Evolutionary conservation across 2,888 invertebrate species (phyloP).

Genomic region (Peribatodes rhomboidaria): DNA sequence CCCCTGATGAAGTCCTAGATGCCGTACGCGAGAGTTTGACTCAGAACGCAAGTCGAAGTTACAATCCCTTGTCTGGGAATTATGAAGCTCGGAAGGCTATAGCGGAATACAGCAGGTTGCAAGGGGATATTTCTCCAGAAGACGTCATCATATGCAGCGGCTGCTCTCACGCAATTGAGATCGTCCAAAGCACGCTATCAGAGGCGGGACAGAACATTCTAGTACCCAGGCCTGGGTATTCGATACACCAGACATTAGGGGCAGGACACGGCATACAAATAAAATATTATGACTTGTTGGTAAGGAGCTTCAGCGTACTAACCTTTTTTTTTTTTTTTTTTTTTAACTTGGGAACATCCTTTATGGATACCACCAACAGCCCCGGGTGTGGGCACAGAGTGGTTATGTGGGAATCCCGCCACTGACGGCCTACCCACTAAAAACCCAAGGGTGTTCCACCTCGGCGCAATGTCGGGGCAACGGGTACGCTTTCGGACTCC

Average conservation of each 20-base stretch:
- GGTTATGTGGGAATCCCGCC: no score
- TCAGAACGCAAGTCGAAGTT: conserved; percentile 92
- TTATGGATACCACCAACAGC: no score
- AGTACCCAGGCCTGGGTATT: conserved; percentile 96
- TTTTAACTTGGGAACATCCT: no score
- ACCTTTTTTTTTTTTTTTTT: no score
- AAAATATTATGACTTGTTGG: conserved; percentile 90
- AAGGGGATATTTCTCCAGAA: conserved; percentile 82
- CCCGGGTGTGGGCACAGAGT: no score
- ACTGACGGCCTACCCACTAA: no score
- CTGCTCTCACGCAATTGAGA: conserved; percentile 97
- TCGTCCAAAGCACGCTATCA: conserved; percentile 95
- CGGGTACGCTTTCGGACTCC: no score
- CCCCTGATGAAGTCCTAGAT: conserved; percentile 91
- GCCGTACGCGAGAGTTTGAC: conserved; percentile 91
- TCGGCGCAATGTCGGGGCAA: no score
- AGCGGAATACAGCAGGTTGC: conserved; percentile 92
- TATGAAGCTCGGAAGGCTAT: conserved; percentile 92
- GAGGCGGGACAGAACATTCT: conserved; percentile 96
- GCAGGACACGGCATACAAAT: conserved; percentile 93
- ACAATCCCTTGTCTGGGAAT: conserved; percentile 94
- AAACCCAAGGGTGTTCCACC: no score
- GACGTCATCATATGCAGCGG: conserved; percentile 98
- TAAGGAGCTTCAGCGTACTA: conserved; percentile 64
- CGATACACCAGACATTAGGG: conserved; percentile 95